Evolutionary conservation across 2,797 vertebrate genomes (phyloP).

Genomic region (Hoplostethus mediterraneus): DNA sequence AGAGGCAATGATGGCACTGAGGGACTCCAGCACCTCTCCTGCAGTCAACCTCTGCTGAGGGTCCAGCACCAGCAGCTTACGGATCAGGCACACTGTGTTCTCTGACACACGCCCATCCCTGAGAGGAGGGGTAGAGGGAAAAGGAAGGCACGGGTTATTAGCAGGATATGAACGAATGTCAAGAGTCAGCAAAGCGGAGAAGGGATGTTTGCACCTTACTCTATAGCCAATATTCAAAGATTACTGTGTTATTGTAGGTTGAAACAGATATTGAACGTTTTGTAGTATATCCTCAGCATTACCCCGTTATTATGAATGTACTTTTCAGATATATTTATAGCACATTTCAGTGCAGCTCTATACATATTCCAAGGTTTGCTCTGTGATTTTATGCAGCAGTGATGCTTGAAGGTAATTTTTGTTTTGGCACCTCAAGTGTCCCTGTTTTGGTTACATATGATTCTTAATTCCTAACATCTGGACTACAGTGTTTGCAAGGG

Average conservation of each 20-base stretch:
- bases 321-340: background rate
- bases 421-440: background rate
- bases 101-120: constrained; percentile 98
- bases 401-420: background rate
- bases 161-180: background rate
- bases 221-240: background rate
- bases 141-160: background rate
- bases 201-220: too few species aligned
- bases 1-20: constrained; percentile 95
- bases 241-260: background rate
- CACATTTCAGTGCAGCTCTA: background rate
- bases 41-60: constrained; percentile 97
- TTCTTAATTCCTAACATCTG: background rate
- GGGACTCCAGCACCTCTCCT: constrained; percentile 94
- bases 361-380: background rate
- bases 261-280: background rate
- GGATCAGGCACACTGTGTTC: constrained; percentile 97
- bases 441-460: background rate
- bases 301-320: too few species aligned
- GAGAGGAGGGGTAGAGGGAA: constrained; percentile 18
- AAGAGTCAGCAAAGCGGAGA: background rate
- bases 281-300: background rate
- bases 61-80: constrained; percentile 96
- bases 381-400: background rate
- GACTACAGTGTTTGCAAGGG: background rate